Conservation (phyloP, 1,140 invertebrate species). For the Sesamia nonagrioides region DNA sequence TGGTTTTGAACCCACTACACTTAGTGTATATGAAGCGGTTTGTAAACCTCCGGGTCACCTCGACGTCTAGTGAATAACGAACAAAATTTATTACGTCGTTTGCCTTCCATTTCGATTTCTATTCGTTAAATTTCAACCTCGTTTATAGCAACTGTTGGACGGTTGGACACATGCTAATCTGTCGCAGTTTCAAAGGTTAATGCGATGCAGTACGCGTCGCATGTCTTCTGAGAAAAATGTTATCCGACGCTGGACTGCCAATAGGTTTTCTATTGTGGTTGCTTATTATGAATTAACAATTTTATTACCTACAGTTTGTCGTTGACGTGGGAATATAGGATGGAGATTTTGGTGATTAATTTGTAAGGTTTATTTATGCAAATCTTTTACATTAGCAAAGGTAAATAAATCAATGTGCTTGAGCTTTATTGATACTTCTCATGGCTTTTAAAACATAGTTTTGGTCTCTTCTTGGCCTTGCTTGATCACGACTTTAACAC, state of each 20-base stretch:
- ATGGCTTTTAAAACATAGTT: too few species aligned
- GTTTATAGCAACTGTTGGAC: conserved; percentile 13
- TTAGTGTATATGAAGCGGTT: not conserved
- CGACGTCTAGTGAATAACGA: conserved; percentile 2
- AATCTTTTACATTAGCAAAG: too few species aligned
- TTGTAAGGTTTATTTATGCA: not conserved
- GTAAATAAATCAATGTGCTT: too few species aligned
- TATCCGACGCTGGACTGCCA: conserved; percentile 14
- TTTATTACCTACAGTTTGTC: not conserved
- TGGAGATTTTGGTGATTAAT: not conserved
- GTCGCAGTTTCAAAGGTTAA: conserved; percentile 28
- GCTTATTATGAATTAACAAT: not conserved
- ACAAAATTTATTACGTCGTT: conserved; percentile 15
- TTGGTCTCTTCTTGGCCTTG: too few species aligned
- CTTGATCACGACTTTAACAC: too few species aligned
- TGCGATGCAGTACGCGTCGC: conserved; percentile 18
- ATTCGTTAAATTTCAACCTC: conserved; percentile 41
- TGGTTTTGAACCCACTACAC: not conserved
- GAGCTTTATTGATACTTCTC: too few species aligned
- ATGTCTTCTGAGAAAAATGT: conserved; percentile 41
- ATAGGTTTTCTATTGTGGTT: conserved; percentile 38
- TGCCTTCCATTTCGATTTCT: conserved; percentile 28
- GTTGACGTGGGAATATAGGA: not conserved
- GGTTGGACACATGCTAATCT: conserved; percentile 28
- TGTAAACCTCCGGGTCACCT: not conserved